Percentiles rank a stretch among this genome's conserved stretches.
Evolutionary conservation across 2,113 vertebrate species (phyloP).

Genomic region (Heliornis fulica): DNA sequence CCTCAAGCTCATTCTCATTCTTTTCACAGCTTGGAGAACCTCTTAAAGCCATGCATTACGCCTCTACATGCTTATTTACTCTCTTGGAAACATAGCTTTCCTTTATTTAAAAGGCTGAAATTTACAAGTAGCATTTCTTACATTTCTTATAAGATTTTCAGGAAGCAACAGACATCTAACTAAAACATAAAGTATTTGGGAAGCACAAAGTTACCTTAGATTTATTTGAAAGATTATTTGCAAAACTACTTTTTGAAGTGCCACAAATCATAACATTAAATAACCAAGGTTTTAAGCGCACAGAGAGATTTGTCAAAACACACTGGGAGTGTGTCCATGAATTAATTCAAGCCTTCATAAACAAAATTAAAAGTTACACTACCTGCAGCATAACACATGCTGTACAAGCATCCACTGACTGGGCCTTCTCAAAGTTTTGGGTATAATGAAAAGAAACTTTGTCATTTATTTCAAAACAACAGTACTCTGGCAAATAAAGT

Average conservation of each 20-base stretch:
- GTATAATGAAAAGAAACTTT: neutral
- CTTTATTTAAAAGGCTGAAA: neutral
- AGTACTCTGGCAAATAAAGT: neutral
- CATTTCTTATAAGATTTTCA: neutral
- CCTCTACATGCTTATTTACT: neutral
- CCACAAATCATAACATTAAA: constrained; percentile 3
- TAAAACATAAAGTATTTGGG: neutral
- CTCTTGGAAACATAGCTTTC: neutral
- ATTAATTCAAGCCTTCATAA: constrained; percentile 19
- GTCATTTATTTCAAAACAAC: neutral
- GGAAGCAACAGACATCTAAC: neutral
- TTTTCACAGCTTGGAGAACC: neutral
- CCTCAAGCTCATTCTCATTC: neutral
- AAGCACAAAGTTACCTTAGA: neutral
- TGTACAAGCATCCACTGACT: constrained; percentile 17
- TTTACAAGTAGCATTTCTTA: neutral
- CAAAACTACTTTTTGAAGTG: neutral
- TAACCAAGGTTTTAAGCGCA: neutral
- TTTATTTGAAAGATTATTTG: neutral
- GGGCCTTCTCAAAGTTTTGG: neutral
- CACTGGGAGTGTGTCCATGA: neutral
- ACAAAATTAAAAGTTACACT: constrained; percentile 6
- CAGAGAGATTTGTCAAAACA: neutral
- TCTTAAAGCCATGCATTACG: neutral
- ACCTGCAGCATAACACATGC: neutral